phyloP scores from a whole-genome alignment of 2,888 invertebrate genomes.

The Leucoma salicis region DNA sequence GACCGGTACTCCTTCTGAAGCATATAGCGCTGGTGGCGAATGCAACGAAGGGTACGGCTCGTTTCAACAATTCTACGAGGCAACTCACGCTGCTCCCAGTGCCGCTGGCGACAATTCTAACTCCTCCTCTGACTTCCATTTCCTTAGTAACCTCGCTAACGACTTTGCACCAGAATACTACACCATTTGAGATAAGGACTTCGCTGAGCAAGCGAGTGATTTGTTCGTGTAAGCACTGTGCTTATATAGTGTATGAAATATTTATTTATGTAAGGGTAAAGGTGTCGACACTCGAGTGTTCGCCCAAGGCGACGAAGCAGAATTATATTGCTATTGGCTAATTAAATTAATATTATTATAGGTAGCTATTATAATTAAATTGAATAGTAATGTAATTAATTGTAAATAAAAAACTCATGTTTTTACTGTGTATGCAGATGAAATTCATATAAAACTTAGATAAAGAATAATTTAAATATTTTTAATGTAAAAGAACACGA shows the following conservation, averaged over 20 bases:
- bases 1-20: conserved; percentile 65
- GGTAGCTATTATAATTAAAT: conserved; percentile 42
- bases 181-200: conserved; percentile 82
- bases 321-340: conserved; percentile 38
- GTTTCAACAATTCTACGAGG: conserved; percentile 87
- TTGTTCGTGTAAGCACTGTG: conserved; percentile 78
- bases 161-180: conserved; percentile 97
- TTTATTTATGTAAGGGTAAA: conserved; percentile 36
- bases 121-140: conserved; percentile 97
- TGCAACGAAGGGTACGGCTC: conserved; percentile 85
- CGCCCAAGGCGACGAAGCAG: conserved; percentile 56
- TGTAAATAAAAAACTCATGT: conserved; percentile 64
- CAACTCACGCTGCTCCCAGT: conserved; percentile 72
- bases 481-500: conserved; percentile 14
- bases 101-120: conserved; percentile 89
- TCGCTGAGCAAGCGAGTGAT: conserved; percentile 78
- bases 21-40: conserved; percentile 62
- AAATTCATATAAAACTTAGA: conserved; percentile 40
- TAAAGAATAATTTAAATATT: conserved; percentile 43
- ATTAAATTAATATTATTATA: conserved; percentile 51
- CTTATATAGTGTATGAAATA: conserved; percentile 25
- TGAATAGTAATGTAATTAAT: conserved; percentile 54
- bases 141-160: conserved; percentile 94
- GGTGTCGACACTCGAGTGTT: conserved; percentile 49
- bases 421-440: conserved; percentile 43